Evolutionary conservation across 1,140 invertebrate genomes (phyloP).

Genomic region (Danaus melanippus): DNA sequence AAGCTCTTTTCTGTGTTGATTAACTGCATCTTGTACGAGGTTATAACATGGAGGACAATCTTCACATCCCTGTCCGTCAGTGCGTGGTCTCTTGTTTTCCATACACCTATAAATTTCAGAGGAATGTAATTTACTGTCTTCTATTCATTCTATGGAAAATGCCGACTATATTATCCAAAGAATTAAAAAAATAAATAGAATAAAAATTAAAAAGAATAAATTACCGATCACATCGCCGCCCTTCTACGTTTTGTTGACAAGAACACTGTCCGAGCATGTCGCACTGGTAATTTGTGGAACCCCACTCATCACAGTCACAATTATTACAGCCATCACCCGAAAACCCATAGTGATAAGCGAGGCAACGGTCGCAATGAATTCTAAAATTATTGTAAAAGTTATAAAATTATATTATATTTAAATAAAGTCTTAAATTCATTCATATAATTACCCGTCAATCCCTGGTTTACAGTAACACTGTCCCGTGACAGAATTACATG

Average conservation of each 20-base stretch:
- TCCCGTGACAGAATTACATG: constrained; percentile 85
- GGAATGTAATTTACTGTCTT: too few species aligned
- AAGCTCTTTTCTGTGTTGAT: constrained; percentile 84
- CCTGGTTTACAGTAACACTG: constrained; percentile 91
- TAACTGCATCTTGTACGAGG: constrained; percentile 90
- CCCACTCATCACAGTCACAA: constrained; percentile 92
- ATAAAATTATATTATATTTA: not conserved
- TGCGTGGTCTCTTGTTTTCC: constrained; percentile 90
- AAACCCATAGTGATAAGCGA: constrained; percentile 91
- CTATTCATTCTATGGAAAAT: not conserved
- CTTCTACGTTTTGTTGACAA: constrained; percentile 93
- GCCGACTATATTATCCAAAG: not conserved
- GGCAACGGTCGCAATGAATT: constrained; percentile 87
- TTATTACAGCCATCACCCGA: constrained; percentile 86
- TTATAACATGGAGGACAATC: constrained; percentile 96
- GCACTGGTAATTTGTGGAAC: constrained; percentile 88
- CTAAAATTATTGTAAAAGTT: constrained; percentile 38
- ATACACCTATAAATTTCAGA: constrained; percentile 75
- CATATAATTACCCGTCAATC: constrained; percentile 79
- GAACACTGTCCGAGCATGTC: constrained; percentile 88
- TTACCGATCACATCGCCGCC: constrained; percentile 84
- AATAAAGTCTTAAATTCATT: constrained; percentile 3
- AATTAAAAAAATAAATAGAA: not conserved
- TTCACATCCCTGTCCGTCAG: constrained; percentile 83
- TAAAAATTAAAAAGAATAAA: not conserved